Conservation (phyloP, 2,113 vertebrate genomes). For the Melanerpes aurifrons region DNA sequence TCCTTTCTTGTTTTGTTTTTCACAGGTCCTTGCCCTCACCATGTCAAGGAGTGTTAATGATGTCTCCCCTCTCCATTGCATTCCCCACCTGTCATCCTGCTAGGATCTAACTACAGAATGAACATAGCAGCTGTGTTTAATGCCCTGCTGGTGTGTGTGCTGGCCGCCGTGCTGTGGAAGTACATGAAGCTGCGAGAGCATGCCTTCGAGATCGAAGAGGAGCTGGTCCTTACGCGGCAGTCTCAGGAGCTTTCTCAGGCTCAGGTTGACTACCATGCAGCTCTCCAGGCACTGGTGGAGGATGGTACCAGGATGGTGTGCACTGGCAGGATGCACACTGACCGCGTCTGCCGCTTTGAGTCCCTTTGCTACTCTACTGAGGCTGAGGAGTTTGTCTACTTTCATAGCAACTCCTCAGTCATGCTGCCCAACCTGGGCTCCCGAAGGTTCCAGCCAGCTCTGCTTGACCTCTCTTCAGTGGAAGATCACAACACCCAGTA, state of each 20-base stretch:
- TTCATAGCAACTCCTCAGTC: conserved; percentile 91
- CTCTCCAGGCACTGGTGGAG: conserved; percentile 87
- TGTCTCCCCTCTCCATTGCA: conserved; percentile 41
- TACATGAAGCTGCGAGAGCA: conserved; percentile 89
- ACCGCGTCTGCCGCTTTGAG: conserved; percentile 95
- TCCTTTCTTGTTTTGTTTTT: conserved; percentile 16
- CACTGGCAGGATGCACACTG: conserved; percentile 94
- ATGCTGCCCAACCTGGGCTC: conserved; percentile 96
- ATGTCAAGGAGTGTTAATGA: conserved; percentile 57
- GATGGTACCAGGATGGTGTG: conserved; percentile 96
- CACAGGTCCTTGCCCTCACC: conserved; percentile 47
- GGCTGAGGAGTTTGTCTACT: conserved; percentile 95
- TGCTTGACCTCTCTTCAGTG: conserved; percentile 94
- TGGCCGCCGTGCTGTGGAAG: conserved; percentile 95
- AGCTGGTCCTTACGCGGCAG: conserved; percentile 83
- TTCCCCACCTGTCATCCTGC: conserved; percentile 68
- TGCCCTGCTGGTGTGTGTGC: conserved; percentile 89
- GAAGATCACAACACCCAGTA: conserved; percentile 99
- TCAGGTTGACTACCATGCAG: conserved; percentile 88
- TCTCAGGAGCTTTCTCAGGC: conserved; percentile 83
- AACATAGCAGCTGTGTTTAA: conserved; percentile 90
- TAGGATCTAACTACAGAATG: conserved; percentile 86
- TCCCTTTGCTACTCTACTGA: conserved; percentile 94
- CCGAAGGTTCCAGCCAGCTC: conserved; percentile 93
- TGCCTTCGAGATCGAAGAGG: conserved; percentile 87